phyloP scores from a whole-genome alignment of 1,140 invertebrate species.

The Nylanderia fulva region DNA sequence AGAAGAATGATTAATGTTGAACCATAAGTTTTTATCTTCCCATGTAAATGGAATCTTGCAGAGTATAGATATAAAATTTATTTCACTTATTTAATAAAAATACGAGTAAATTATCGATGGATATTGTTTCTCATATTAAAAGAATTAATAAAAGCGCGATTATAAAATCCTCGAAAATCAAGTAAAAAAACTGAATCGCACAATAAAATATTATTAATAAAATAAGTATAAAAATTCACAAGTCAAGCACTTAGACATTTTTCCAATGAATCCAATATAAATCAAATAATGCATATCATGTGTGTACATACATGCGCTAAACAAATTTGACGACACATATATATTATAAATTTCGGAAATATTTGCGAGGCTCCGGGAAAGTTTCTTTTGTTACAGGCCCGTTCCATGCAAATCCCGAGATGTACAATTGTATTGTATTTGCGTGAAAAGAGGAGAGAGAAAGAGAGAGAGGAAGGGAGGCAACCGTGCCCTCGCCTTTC shows the following conservation, averaged over 20 bases:
- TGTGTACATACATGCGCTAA: no score
- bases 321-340: background rate
- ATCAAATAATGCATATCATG: background rate
- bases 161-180: background rate
- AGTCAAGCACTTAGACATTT: background rate
- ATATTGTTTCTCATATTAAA: background rate
- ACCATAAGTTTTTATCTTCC: background rate
- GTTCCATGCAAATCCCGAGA: background rate
- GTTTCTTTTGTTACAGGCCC: background rate
- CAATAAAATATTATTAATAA: background rate
- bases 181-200: background rate
- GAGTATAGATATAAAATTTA: background rate
- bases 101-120: background rate
- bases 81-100: background rate
- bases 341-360: background rate
- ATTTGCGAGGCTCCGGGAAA: background rate
- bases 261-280: background rate
- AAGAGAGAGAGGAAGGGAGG: no score
- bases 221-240: slow-evolving; percentile 10
- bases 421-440: background rate
- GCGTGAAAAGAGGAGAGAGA: no score
- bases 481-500: slow-evolving; percentile 17
- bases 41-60: background rate
- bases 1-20: background rate
- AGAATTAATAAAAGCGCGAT: background rate